Conservation (phyloP, 2,888 invertebrate species). For the Metellina segmentata region DNA sequence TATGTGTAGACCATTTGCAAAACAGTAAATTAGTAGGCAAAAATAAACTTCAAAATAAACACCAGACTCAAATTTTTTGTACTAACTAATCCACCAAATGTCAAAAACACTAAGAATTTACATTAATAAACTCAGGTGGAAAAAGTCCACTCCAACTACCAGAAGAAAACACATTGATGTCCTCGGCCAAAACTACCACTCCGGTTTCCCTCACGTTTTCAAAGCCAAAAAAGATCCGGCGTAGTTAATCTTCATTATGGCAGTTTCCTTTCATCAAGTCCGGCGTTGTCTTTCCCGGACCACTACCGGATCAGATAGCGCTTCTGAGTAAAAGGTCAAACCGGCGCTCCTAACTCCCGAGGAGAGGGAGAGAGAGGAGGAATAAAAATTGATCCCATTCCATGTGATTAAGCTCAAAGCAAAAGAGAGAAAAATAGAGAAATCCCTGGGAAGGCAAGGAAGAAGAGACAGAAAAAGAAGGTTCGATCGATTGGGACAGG, state of each 20-base stretch:
- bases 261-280: not conserved
- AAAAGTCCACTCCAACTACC: not conserved
- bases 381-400: constrained; percentile 58
- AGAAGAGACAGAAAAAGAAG: constrained; percentile 1
- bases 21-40: too few species aligned
- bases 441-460: not conserved
- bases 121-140: too few species aligned
- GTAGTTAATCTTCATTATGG: constrained; percentile 11
- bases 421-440: too few species aligned
- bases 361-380: not conserved
- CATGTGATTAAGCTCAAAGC: constrained; percentile 43
- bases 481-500: constrained; percentile 1
- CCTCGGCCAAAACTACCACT: too few species aligned
- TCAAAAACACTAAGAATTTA: too few species aligned
- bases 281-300: not conserved
- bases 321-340: constrained; percentile 29
- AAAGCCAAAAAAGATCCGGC: not conserved
- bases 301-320: constrained; percentile 2
- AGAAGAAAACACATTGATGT: too few species aligned
- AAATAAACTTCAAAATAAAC: too few species aligned
- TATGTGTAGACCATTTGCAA: too few species aligned
- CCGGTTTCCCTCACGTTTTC: not conserved
- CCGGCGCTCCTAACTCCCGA: not conserved
- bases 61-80: too few species aligned
- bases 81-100: too few species aligned